phyloP scores from a whole-genome alignment of 2,888 invertebrate species.

The Calliopum simillimum region DNA sequence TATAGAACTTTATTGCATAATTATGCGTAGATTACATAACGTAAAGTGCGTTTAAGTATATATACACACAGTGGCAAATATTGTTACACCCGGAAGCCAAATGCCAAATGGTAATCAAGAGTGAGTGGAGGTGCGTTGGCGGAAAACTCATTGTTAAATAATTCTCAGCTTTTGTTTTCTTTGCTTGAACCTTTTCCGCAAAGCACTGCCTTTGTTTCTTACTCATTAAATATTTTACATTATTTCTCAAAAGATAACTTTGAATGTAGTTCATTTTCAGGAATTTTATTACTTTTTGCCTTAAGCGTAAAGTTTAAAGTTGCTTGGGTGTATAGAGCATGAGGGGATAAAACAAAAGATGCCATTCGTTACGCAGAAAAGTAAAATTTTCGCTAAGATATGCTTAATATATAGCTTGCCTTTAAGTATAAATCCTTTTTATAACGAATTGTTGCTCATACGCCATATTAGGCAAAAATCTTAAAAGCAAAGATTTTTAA shows the following conservation, averaged over 20 bases:
- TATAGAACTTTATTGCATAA: conserved; percentile 5
- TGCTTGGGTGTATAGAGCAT: background rate
- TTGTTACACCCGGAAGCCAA: too few relatives aligned
- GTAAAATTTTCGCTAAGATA: too few relatives aligned
- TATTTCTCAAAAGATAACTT: conserved; percentile 15
- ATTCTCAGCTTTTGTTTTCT: background rate
- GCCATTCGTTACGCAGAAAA: too few relatives aligned
- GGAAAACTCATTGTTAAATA: background rate
- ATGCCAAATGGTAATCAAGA: background rate
- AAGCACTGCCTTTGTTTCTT: background rate
- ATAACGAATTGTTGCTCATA: too few relatives aligned
- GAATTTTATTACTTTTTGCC: conserved; percentile 14
- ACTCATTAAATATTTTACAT: background rate
- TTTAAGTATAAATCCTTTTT: too few relatives aligned
- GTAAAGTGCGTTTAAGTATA: background rate
- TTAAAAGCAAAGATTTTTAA: too few relatives aligned
- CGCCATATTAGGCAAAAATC: too few relatives aligned
- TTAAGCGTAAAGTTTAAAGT: background rate
- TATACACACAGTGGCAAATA: background rate
- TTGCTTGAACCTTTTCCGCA: background rate
- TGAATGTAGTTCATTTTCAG: conserved; percentile 14
- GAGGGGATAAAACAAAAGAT: too few relatives aligned
- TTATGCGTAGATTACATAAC: conserved; percentile 11
- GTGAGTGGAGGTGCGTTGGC: background rate
- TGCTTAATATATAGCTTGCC: too few relatives aligned